These are phyloP conservation scores for Uropsilus gracilis DNA, from an alignment of 2,113 vertebrate genomes.

Conservation along the genomic window DNA sequence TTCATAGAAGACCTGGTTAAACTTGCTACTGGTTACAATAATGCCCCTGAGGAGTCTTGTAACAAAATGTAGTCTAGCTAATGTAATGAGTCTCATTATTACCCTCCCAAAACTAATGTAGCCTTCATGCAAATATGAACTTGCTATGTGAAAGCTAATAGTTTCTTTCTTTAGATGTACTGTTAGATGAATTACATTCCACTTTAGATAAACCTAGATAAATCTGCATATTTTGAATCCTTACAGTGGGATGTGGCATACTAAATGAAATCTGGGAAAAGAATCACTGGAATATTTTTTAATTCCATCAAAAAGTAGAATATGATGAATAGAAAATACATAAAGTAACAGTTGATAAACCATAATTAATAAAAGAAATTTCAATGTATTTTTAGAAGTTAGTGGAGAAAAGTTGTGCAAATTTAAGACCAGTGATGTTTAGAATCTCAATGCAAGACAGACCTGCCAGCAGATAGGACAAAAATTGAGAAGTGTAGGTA, in stretches of 20 bases:
- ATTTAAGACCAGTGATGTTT: too few relatives aligned
- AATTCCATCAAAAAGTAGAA: neutral
- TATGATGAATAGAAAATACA: neutral
- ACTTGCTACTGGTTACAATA: neutral
- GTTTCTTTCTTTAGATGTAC: neutral
- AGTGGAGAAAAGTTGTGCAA: too few relatives aligned
- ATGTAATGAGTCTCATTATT: slow-evolving; percentile 35
- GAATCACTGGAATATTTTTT: neutral
- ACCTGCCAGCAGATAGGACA: too few relatives aligned
- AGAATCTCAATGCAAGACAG: too few relatives aligned
- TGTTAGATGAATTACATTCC: neutral
- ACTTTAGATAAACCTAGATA: too few relatives aligned
- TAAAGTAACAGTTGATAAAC: neutral
- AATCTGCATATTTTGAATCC: neutral
- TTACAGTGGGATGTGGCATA: neutral
- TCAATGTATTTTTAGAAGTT: too few relatives aligned
- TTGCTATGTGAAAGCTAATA: neutral
- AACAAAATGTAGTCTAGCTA: slow-evolving; percentile 4
- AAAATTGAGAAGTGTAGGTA: too few relatives aligned
- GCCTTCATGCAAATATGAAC: slow-evolving; percentile 15
- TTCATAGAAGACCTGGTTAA: neutral
- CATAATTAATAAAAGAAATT: neutral
- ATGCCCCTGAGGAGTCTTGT: neutral
- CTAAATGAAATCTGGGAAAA: neutral
- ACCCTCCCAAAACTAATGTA: neutral